These are phyloP conservation scores for Calameuta filiformis DNA, from an alignment of 2,888 invertebrate genomes.

Conservation along the genomic window DNA sequence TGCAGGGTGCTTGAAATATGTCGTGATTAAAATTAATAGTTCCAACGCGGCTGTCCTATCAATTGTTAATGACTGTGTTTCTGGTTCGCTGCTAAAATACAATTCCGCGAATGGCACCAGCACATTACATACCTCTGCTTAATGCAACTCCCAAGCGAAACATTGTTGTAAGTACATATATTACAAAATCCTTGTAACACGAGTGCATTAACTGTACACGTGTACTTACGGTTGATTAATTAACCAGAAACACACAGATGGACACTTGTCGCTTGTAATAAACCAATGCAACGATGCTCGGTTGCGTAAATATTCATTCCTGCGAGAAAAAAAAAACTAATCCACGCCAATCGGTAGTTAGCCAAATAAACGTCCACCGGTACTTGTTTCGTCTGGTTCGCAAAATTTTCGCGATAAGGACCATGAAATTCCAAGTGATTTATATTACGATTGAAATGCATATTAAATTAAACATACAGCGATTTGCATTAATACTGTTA, in stretches of 20 bases:
- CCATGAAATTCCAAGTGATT: background rate
- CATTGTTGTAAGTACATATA: background rate
- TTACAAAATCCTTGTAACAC: slow-evolving; percentile 14
- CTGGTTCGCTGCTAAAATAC: background rate
- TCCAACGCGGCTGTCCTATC: background rate
- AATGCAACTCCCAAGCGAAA: background rate
- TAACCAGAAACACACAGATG: background rate
- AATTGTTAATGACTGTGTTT: background rate
- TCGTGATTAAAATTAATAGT: background rate
- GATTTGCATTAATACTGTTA: background rate
- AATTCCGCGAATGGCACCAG: background rate
- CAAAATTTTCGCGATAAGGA: background rate
- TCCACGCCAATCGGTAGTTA: background rate
- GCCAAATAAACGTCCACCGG: background rate
- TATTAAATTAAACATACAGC: background rate
- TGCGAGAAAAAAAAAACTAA: background rate
- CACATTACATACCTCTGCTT: background rate
- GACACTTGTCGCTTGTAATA: background rate
- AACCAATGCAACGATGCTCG: background rate
- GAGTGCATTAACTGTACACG: slow-evolving; percentile 1
- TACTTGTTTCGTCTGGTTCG: background rate
- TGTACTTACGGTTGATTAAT: slow-evolving; percentile 1
- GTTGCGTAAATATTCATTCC: slow-evolving; percentile 21
- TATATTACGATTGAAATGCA: background rate
- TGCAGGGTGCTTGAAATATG: background rate